A percentile compares a stretch with the other conserved stretches of the same genome.
Conservation (phyloP, 2,113 vertebrate genomes). For the Colossoma macropomum region DNA sequence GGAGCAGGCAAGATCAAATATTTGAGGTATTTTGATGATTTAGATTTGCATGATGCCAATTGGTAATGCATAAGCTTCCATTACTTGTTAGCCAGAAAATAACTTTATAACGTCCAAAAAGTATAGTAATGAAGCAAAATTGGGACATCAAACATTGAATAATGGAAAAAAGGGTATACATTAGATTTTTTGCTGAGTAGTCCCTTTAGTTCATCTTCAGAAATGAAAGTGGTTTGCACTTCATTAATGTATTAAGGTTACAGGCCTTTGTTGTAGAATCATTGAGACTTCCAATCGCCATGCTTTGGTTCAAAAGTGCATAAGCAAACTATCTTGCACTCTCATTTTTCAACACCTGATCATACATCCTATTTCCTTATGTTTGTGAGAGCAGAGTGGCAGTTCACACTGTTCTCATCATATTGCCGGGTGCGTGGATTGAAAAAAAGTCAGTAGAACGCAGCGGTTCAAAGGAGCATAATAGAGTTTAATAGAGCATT, state of each 20-base stretch:
- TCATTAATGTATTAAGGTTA: background rate
- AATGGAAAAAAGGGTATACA: too few relatives aligned
- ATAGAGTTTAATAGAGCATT: slow-evolving; percentile 58
- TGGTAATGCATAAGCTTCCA: too few relatives aligned
- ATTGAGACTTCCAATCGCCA: background rate
- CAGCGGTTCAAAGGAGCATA: slow-evolving; percentile 51
- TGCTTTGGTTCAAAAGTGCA: background rate
- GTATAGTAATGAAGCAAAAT: too few relatives aligned
- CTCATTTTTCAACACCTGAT: slow-evolving; percentile 36
- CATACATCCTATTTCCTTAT: slow-evolving; percentile 10
- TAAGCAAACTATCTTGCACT: slow-evolving; percentile 1
- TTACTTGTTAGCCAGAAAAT: too few relatives aligned
- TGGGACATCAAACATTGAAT: too few relatives aligned
- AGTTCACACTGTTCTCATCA: slow-evolving; percentile 18
- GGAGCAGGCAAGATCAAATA: too few relatives aligned
- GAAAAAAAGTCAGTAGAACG: slow-evolving; percentile 27
- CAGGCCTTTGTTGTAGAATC: background rate
- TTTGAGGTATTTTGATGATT: too few relatives aligned
- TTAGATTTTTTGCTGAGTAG: too few relatives aligned
- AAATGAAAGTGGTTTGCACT: too few relatives aligned
- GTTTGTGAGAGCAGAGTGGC: slow-evolving; percentile 21
- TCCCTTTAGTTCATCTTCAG: too few relatives aligned
- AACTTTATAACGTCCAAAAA: too few relatives aligned
- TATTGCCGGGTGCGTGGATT: slow-evolving; percentile 22
- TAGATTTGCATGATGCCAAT: too few relatives aligned